Base-by-base conservation (phyloP, 2,888 invertebrate genomes). In the Sisyra nigra region DNA sequence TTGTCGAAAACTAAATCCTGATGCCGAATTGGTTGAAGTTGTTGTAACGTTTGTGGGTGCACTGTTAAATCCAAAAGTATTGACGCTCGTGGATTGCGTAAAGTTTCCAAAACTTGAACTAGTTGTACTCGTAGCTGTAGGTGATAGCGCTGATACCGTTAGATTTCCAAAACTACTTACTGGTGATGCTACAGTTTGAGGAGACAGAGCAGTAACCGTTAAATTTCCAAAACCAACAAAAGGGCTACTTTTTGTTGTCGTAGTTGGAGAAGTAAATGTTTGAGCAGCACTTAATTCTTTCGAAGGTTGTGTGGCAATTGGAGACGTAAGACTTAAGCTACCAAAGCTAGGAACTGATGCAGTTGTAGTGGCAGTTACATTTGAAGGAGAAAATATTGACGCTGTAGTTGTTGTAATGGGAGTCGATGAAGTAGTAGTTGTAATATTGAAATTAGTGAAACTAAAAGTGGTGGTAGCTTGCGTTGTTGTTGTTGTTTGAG, bases 211-310 rank as follows among this genome's bases (percentile, higher is more conserved):
- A 6, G 46, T 42, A 7, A 46, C 46, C 18, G 41, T 44, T 40
- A 46, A 42, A 40, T 44, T 46, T 30, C 46, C 42, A 44, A 42
- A 44, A 24, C 46, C 48, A 24, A 24, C 24, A 38, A 51, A 51
- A 41, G 46, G 43, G 32, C 48, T 46, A 24, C 40, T 39, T n/a
- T 47, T 34, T 24, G 47, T 42, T 29, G 46, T 43, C 13, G 45
- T 40, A 47, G 49, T 41, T 10, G 46, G 11, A 10, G 49, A 37
- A 31, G 14, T 8, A 11, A 36, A 14, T 17, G 36, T 15, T 17
- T 40, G 8, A 30, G 40, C 14, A 37, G 39, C 47, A 14, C 14
- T 14, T 6, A 34, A 34, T 8, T 14, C 34, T 11, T 11, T 11
- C n/a, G 34, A 34, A 34, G 34, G 9, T 34, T 34, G 9, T 2